Evolutionary conservation across 2,888 invertebrate species (phyloP).

Genomic region (Torymus texanus): DNA sequence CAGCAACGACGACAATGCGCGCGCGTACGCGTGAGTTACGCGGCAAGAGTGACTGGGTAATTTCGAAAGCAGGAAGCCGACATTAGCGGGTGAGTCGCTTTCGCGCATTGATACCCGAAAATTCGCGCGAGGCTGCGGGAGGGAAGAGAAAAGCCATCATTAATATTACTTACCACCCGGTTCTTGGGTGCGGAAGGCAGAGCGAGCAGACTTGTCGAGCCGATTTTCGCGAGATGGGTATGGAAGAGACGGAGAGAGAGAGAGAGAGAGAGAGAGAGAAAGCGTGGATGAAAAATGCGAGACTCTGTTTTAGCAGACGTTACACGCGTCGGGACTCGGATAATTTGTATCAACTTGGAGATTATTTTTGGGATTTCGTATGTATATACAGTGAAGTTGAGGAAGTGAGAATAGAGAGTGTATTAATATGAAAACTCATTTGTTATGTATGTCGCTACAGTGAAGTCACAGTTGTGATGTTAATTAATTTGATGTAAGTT

Average conservation of each 20-base stretch:
- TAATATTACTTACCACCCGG: slow-evolving; percentile 73
- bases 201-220: slow-evolving; percentile 43
- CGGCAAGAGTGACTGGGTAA: slow-evolving; percentile 74
- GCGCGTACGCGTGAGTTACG: slow-evolving; percentile 70
- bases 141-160: slow-evolving; percentile 64
- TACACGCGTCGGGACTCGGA: slow-evolving; percentile 19
- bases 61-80: slow-evolving; percentile 73
- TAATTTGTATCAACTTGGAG: slow-evolving; percentile 49
- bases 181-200: not conserved
- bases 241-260: not conserved
- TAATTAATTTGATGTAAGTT: no score
- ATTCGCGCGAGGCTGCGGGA: slow-evolving; percentile 57
- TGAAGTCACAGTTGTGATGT: no score
- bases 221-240: slow-evolving; percentile 54
- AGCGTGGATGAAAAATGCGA: slow-evolving; percentile 46
- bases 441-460: no score
- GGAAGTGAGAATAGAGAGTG: no score
- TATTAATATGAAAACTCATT: no score
- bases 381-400: not conserved
- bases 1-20: slow-evolving; percentile 67
- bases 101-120: slow-evolving; percentile 71
- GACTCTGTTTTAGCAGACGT: slow-evolving; percentile 37
- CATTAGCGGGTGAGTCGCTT: slow-evolving; percentile 66
- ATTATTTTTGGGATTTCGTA: slow-evolving; percentile 14
- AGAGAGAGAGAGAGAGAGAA: not conserved